Base-by-base conservation (phyloP, 2,113 vertebrate genomes). In the Leucopsar rothschildi region DNA sequence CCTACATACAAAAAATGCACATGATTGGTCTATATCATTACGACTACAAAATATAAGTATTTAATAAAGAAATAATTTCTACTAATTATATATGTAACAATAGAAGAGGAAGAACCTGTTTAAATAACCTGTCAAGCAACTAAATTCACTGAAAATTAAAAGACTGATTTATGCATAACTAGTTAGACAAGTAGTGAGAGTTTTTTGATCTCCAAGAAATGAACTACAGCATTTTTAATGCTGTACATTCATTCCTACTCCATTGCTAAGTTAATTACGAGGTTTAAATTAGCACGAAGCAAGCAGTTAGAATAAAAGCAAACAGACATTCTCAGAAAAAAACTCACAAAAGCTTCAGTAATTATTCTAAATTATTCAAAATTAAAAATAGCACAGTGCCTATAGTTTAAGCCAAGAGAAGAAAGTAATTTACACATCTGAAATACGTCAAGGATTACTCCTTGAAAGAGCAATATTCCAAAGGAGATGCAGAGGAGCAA, bases 1-100 rank as follows among this genome's bases (percentile, higher is more conserved):
- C 98, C 98, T 98, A 98, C 37, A 97, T 96, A 97, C 96, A 98
- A 98, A 98, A 98, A 98, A 98, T 96, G 98, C 98, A 98, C 97
- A 98, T 98, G 95, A 97, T 98, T 98, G 98, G 98, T 98, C 98
- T 98, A 37, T 96, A 98, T 98, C 86, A 96, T 96, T 98, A 97
- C 73, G 96, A 97, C 87, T 98, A 94, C 75, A 95, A 97, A 96
- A 95, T 93, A 96, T 91, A 97, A 97, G 57, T 95, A 97, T 95
- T 97, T 97, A 95, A 96, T 96, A 97, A 91, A 97, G 52, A 95
- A 97, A 95, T 92, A 3, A 94, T 89, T 91, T 87, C 93, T 88
- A 96, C n/a, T 88, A 96, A 93, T 96, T 55, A 97, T 4, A 89
- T 88, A 96, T 65, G 91, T 59, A 95, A 96, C 84, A 96, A 85